Evolutionary conservation across 2,888 invertebrate genomes (phyloP), one percentile per base, ranked within the genome.

Genomic region (Phlogophora meticulosa): DNA sequence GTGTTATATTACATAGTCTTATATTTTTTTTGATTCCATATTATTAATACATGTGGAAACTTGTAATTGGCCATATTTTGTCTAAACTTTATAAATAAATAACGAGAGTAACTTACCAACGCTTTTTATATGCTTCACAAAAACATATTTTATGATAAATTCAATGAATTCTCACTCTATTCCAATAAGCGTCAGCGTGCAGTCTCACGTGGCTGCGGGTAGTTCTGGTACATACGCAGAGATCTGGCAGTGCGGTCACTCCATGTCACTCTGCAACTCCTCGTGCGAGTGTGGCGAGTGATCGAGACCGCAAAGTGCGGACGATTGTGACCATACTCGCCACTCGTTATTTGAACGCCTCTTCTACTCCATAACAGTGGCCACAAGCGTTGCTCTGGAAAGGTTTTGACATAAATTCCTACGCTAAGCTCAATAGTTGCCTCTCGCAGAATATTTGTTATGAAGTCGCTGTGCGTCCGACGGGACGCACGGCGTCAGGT

Each of bases 341-440:
- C 34, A 43, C 2, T 17, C 17, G 7, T 4, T 53, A n/a, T 15
- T 20, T 32, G 4, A 15, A 7, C 2, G 46, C 2, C 22, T 43
- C 56, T 13, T 17, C 22, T 15, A 17, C 10, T 5, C 15, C 3
- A 45, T n/a, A 36, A 17, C 34, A 13, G 7, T 4, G 10, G 15
- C 40, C 20, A 20, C 34, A n/a, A 28, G 20, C 2, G n/a, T 40
- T 20, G 11, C 20, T 57, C 38, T 15, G 7, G 49, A 15, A 32
- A 11, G 7, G 11, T 57, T 28, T 38, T 58, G 15, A 40, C 38
- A 28, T 57, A n/a, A 52, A 53, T 34, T 53, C 34, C 34, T 36
- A 13, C 4, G 32, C 15, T 52, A n/a, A 34, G n/a, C 7, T 13
- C 32, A 34, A 52, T 11, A n/a, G 34, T 38, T 9, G 42, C 20